These are phyloP conservation scores for Ornithorhynchus anatinus DNA, from an alignment of 2,113 vertebrate genomes.

Conservation along the genomic window DNA sequence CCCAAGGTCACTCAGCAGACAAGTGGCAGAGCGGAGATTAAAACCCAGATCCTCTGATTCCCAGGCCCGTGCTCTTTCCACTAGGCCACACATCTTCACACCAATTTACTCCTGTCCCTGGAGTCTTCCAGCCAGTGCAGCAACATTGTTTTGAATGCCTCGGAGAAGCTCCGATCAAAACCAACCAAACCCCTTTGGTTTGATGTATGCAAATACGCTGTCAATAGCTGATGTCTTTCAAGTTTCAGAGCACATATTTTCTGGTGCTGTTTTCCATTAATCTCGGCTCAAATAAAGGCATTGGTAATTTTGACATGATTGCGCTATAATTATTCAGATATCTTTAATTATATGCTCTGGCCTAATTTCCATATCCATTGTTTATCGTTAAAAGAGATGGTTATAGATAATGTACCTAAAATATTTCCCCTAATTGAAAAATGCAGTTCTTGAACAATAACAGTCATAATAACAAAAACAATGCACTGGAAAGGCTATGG, in stretches of 20 bases:
- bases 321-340: slow-evolving; percentile 78
- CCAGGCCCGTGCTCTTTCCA: too few relatives aligned
- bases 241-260: slow-evolving; percentile 64
- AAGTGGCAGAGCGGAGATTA: too few relatives aligned
- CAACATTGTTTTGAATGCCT: background rate
- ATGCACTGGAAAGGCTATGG: slow-evolving; percentile 38
- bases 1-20: too few relatives aligned
- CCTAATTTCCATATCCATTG: slow-evolving; percentile 69
- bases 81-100: too few relatives aligned
- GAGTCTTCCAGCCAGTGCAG: too few relatives aligned
- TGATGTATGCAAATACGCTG: slow-evolving; percentile 36
- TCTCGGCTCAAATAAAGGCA: slow-evolving; percentile 68
- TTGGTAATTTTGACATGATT: slow-evolving; percentile 76
- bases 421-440: slow-evolving; percentile 68
- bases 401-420: slow-evolving; percentile 65
- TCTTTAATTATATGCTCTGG: slow-evolving; percentile 68
- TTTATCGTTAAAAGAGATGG: slow-evolving; percentile 68
- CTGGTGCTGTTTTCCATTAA: slow-evolving; percentile 63
- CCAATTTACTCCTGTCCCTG: too few relatives aligned
- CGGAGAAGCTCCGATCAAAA: slow-evolving; percentile 12
- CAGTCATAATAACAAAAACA: slow-evolving; percentile 47
- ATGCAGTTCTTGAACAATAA: slow-evolving; percentile 58
- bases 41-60: too few relatives aligned
- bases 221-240: slow-evolving; percentile 55
- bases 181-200: slow-evolving; percentile 19